phyloP scores from a whole-genome alignment of 2,113 vertebrate genomes.

The Syrmaticus mikado region DNA sequence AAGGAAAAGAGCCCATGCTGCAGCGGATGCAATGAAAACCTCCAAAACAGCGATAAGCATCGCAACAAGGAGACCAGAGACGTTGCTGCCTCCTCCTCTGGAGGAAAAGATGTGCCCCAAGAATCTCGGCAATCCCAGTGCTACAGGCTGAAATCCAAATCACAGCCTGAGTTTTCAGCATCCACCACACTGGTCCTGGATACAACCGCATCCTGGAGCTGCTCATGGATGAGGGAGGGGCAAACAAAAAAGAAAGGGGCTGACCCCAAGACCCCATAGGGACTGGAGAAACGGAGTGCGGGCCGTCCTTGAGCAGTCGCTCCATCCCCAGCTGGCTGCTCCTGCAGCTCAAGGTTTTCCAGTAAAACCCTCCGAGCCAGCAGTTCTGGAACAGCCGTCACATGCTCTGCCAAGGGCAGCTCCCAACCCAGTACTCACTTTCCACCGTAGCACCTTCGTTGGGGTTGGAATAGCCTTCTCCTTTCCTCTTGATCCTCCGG shows the following conservation, averaged over 20 bases:
- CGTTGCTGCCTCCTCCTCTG: background rate
- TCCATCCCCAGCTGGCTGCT: background rate
- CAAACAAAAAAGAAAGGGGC: background rate
- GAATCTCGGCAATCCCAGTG: rapidly evolving
- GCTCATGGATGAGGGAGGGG: background rate
- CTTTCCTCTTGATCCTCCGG: constrained; percentile 92
- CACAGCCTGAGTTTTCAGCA: background rate
- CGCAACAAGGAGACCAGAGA: background rate
- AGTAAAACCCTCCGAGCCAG: background rate
- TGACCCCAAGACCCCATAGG: rapidly evolving
- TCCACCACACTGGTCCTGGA: background rate
- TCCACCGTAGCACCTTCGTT: constrained; percentile 91
- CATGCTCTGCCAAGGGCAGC: background rate
- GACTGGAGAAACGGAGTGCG: background rate
- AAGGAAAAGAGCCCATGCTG: background rate
- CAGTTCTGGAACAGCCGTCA: background rate
- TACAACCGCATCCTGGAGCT: background rate
- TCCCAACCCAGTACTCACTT: constrained; percentile 75
- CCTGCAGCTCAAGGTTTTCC: background rate
- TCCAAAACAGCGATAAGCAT: rapidly evolving
- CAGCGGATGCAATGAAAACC: background rate
- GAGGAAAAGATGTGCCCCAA: background rate
- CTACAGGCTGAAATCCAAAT: background rate
- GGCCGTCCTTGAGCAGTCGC: background rate
- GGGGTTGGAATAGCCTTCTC: constrained; percentile 91